Conservation (phyloP, 2,888 invertebrate genomes). For the Drosophila diplacantha region DNA sequence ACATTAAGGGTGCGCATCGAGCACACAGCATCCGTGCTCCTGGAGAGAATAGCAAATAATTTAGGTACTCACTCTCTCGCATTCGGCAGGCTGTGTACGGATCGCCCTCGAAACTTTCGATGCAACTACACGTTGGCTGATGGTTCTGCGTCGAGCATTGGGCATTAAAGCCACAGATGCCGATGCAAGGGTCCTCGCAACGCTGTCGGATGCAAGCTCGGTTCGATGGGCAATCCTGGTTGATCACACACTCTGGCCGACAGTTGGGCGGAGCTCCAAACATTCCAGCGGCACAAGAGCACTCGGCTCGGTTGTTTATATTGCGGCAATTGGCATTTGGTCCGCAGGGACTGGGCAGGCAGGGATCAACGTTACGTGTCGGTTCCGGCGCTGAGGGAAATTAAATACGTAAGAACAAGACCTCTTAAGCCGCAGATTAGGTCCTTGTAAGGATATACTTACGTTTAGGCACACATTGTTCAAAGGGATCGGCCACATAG, state of each 20-base stretch:
- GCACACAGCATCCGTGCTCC: conserved; percentile 16
- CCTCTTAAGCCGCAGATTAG: background rate
- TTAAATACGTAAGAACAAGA: background rate
- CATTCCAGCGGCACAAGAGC: conserved; percentile 86
- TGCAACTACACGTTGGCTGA: conserved; percentile 85
- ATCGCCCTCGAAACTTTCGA: conserved; percentile 85
- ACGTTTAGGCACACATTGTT: conserved; percentile 81
- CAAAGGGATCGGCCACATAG: conserved; percentile 87
- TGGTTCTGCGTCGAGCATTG: conserved; percentile 85
- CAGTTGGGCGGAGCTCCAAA: conserved; percentile 88
- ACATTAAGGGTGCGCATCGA: conserved; percentile 51
- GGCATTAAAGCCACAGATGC: conserved; percentile 86
- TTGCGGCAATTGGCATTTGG: conserved; percentile 87
- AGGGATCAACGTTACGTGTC: conserved; percentile 80
- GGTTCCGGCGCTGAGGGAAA: conserved; percentile 76
- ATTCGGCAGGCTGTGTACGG: conserved; percentile 86
- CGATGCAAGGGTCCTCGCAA: conserved; percentile 86
- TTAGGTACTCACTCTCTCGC: conserved; percentile 80
- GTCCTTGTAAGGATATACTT: conserved; percentile 42
- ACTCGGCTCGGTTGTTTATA: conserved; percentile 83
- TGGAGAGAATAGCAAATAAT: conserved; percentile 37
- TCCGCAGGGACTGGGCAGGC: conserved; percentile 87
- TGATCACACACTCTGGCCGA: conserved; percentile 86
- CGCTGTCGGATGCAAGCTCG: conserved; percentile 85
- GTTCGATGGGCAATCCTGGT: conserved; percentile 85